Percentiles rank a stretch among this genome's conserved stretches.
Conservation (phyloP, 2,113 vertebrate species). For the Spea bombifrons region DNA sequence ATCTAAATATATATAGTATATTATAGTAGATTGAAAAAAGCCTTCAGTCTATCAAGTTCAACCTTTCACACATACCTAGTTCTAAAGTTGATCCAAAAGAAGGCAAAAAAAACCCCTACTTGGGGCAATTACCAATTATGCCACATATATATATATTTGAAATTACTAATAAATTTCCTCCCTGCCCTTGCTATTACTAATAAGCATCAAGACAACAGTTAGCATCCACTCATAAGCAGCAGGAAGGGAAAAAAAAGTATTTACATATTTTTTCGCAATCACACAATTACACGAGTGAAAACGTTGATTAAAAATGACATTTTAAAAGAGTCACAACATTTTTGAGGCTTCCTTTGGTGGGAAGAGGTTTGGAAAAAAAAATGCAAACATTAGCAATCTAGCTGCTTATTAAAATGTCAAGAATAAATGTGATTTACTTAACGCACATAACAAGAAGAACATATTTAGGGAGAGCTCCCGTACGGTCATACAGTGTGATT, state of each 20-base stretch:
- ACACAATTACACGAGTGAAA: constrained; percentile 43
- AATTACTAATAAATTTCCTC: background rate
- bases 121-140: background rate
- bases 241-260: constrained; percentile 9
- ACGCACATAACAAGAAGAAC: constrained; percentile 45
- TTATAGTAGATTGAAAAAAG: too few relatives aligned
- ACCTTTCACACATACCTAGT: too few relatives aligned
- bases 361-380: constrained; percentile 36
- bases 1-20: background rate
- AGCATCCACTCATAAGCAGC: background rate
- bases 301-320: constrained; percentile 48
- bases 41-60: too few relatives aligned
- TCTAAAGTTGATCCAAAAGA: too few relatives aligned
- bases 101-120: too few relatives aligned
- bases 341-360: constrained; percentile 32
- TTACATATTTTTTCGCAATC: constrained; percentile 42
- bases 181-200: background rate
- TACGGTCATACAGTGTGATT: constrained; percentile 40
- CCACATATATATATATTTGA: background rate
- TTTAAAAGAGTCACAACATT: constrained; percentile 48
- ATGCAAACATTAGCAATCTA: constrained; percentile 47
- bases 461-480: constrained; percentile 38
- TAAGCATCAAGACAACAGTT: constrained; percentile 8
- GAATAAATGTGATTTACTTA: constrained; percentile 46
- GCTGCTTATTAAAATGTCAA: constrained; percentile 48